Percentiles rank a stretch among this genome's conserved stretches.
These are phyloP conservation scores for Chrysemys picta DNA, from an alignment of 2,113 vertebrate genomes.

Conservation along the genomic window DNA sequence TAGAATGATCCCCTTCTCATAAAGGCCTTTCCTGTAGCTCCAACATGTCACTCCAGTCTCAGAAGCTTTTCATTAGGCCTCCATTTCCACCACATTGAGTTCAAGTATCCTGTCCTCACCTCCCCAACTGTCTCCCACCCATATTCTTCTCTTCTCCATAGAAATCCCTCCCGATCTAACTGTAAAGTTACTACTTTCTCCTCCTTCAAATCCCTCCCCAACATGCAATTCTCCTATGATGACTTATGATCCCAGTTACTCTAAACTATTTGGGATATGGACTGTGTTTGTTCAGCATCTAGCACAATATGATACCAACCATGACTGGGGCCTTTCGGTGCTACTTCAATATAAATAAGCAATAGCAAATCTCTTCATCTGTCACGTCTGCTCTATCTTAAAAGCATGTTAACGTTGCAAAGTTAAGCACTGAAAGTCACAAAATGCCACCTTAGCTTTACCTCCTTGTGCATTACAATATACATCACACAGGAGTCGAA, in stretches of 20 bases:
- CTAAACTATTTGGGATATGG: background rate
- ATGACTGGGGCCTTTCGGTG: background rate
- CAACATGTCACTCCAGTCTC: background rate
- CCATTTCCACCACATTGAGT: background rate
- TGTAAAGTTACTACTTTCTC: background rate
- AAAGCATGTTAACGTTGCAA: background rate
- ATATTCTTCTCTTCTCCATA: background rate
- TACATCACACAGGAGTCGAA: background rate
- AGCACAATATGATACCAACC: slow-evolving; percentile 49
- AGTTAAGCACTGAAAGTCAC: background rate
- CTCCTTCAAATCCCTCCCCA: background rate
- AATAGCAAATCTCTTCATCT: background rate
- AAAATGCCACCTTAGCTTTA: background rate
- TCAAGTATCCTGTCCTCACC: background rate
- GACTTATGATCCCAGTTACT: background rate
- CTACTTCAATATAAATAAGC: background rate
- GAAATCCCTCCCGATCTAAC: background rate
- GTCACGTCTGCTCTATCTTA: slow-evolving; percentile 5
- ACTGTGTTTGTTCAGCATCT: background rate
- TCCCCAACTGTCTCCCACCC: background rate
- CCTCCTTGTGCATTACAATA: fast-evolving
- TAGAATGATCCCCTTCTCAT: background rate
- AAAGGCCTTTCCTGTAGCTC: background rate
- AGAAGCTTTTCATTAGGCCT: background rate
- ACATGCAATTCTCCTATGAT: background rate